Evolutionary conservation across 2,888 invertebrate genomes (phyloP), one percentile per base, ranked within the genome.

Genomic region (Criorhina ranunculi): DNA sequence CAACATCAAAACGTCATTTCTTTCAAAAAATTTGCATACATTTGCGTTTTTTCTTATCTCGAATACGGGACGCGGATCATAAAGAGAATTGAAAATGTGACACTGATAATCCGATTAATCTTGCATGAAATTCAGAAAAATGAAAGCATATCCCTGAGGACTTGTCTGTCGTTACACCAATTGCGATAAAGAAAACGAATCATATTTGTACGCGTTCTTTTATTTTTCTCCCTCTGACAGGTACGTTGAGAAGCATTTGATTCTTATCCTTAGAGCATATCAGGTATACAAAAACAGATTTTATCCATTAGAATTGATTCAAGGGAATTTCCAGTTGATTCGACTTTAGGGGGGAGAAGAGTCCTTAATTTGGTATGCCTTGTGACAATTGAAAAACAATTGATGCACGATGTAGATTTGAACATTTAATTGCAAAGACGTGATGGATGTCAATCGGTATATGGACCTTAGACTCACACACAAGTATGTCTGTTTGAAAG

Each of bases 71-170:
- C 15, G 59, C 15, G 55, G 42, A 75, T 73, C 64, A 57, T 55
- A 85, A 85, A 85, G 79, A 73, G 80, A 80, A 80, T 85, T 69
- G 51, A 69, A 85, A 80, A 80, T 85, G 79, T 85, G 83, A 85
- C 79, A 85, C 64, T 75, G 83, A 79, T 85, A 85, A 79, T 85
- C 79, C 55, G 75, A 75, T 80, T 80, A 85, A 85, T 85, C 83
- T 79, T 79, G 79, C 79, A 85, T 85, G 67, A 85, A 85, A 85
- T 80, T 85, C 73, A 49, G 73, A 82, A 75, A 60, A 77, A 72
- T 24, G 57, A 40, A 77, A 70, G 35, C 19, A 53, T 37, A 57
- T 80, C 82, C 78, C 82, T 24, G 5, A 60, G 78, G 83, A 85
- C 40, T 59, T 49, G 46, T 64, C 53, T 72, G 66, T 17, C 62